Conservation (phyloP, 2,888 invertebrate genomes). For the Labia minor region DNA sequence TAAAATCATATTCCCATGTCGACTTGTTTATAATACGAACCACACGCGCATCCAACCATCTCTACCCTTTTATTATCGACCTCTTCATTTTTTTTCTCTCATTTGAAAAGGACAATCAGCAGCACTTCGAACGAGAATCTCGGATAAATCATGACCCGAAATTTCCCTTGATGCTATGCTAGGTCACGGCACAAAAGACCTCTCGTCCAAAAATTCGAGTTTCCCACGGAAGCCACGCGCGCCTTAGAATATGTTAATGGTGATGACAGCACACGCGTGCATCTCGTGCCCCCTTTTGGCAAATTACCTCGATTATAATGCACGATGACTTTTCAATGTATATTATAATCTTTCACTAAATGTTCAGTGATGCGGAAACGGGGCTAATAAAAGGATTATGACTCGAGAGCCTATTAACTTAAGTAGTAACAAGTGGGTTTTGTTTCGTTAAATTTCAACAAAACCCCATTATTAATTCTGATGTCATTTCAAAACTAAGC, state of each 20-base stretch:
- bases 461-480: too few relatives aligned
- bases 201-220: too few relatives aligned
- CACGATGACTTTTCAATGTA: not conserved
- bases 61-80: not conserved
- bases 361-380: not conserved
- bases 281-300: not conserved
- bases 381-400: too few relatives aligned
- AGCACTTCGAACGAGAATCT: not conserved
- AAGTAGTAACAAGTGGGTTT: not conserved
- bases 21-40: not conserved
- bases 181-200: too few relatives aligned
- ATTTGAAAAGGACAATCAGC: slow-evolving; percentile 1
- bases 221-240: not conserved
- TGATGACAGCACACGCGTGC: slow-evolving; percentile 7
- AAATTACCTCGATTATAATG: not conserved
- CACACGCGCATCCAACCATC: not conserved
- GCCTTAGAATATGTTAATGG: not conserved
- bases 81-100: not conserved
- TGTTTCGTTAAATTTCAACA: too few relatives aligned
- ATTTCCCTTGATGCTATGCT: too few relatives aligned
- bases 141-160: not conserved
- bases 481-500: too few relatives aligned
- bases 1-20: slow-evolving; percentile 6
- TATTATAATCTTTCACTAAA: not conserved
- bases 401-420: not conserved